Evolutionary conservation across 2,888 invertebrate genomes (phyloP).

Genomic region (Lepidochrysops patricia): DNA sequence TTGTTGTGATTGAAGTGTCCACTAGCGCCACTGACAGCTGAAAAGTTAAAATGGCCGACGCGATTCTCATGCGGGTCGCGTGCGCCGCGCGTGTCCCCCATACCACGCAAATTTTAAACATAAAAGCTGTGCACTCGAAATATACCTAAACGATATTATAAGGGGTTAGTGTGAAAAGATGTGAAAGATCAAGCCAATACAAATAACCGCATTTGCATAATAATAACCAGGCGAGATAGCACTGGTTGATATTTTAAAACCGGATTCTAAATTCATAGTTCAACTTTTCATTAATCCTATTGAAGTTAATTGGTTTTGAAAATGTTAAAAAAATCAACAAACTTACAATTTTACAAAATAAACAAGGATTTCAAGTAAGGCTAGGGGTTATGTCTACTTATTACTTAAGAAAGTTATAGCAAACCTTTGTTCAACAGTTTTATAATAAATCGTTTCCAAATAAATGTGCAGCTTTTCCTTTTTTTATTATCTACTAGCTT

Average conservation of each 20-base stretch:
- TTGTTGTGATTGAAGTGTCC: neutral
- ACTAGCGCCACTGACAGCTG: neutral
- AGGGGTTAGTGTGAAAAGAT: conserved; percentile 50
- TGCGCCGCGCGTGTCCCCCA: conserved; percentile 65
- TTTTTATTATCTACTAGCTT: too few relatives aligned
- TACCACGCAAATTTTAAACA: conserved; percentile 55
- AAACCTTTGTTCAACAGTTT: too few relatives aligned
- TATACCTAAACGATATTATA: conserved; percentile 29
- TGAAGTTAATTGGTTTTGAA: neutral
- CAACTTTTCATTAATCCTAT: conserved; percentile 10
- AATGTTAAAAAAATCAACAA: too few relatives aligned
- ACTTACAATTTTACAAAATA: too few relatives aligned
- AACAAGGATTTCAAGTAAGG: too few relatives aligned
- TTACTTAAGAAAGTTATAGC: too few relatives aligned
- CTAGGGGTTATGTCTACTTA: too few relatives aligned
- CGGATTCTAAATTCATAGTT: conserved; percentile 28
- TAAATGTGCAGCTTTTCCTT: too few relatives aligned
- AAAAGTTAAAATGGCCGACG: conserved; percentile 24
- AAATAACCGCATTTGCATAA: conserved; percentile 52
- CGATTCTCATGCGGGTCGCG: conserved; percentile 61
- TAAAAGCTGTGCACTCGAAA: conserved; percentile 48
- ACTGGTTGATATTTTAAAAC: conserved; percentile 62
- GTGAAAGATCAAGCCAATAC: conserved; percentile 50
- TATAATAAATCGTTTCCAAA: too few relatives aligned
- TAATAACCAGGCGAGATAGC: conserved; percentile 39